Base-by-base conservation (phyloP, 2,797 vertebrate genomes). In the Champsocephalus esox region DNA sequence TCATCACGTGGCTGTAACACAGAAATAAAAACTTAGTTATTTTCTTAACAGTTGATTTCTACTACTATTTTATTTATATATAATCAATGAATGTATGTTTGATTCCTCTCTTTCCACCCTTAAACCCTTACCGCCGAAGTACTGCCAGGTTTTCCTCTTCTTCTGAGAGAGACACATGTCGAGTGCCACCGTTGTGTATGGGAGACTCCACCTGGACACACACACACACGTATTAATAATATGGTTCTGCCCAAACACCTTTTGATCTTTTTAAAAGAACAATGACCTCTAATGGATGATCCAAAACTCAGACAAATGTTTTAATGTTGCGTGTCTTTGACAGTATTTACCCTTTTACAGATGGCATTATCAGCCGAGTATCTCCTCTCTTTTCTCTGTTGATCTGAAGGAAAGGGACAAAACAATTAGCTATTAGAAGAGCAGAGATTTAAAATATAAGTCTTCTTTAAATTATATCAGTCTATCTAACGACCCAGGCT, bases 141-240 rank as follows among this genome's bases (percentile, higher is more conserved):
- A 99, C 91, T 62, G 97, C 96, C 75, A 99, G 93, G 85, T 96
- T 98, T 92, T 98, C 98, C 72, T 99, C 97, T 89, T 98, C 96
- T 5, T 98, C 97, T 72, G 97, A 97, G 0, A 96, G 77, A 69
- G 96, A 96, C 7, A 94, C 86, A 28, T 94, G 93, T 68, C 96
- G 94, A 79, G 91, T 94, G 91, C 92, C 89, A 41, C 93, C 93
- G 19, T 92, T 94, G 48, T 86, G 91, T 11, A 96, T 80, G 9
- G 91, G 93, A 70, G 93, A 88, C 70, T 97, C 96, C 66, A 84
- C 94, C 97, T 99, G 87, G 11, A 77, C 9, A 63, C 56, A 73
- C 62, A 75, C 54, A 68, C 4, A 75, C 24, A 3, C 14, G 75
- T 38, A 38, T 64, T 41, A 5, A 28, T 41, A 28, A 28, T 28